A percentile compares a stretch with the other conserved stretches of the same genome.
Evolutionary conservation across 92 coral and sea anemone genomes (phyloP).

Genomic region (Virgularia gustaviana): DNA sequence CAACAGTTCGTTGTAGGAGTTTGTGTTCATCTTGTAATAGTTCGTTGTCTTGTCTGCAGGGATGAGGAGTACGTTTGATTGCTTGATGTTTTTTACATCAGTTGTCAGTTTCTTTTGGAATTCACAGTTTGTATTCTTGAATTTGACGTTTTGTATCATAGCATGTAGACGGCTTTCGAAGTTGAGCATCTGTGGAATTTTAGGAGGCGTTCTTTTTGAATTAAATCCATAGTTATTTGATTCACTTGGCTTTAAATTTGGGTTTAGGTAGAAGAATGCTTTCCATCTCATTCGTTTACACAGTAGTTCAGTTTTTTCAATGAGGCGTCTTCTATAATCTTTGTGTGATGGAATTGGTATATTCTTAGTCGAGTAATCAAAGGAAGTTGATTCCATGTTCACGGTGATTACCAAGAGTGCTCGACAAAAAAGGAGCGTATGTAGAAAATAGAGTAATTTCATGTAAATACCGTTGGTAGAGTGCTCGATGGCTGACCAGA

Average conservation of each 20-base stretch:
- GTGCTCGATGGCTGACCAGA: too few relatives aligned
- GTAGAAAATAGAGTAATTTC: too few relatives aligned
- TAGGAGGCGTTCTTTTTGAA: not conserved
- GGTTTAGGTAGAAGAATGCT: conserved; percentile 41
- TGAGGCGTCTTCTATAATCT: conserved; percentile 30
- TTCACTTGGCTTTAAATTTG: not conserved
- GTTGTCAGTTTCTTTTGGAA: not conserved
- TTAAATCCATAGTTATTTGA: not conserved
- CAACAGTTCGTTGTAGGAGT: conserved; percentile 3
- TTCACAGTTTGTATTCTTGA: not conserved
- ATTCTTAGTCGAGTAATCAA: conserved; percentile 42
- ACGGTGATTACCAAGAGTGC: not conserved
- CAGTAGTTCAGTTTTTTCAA: conserved; percentile 44
- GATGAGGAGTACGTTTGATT: not conserved
- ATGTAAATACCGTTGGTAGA: too few relatives aligned
- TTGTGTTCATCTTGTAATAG: not conserved
- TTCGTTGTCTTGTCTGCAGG: conserved; percentile 32
- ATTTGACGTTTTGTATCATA: not conserved
- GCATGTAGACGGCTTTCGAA: not conserved
- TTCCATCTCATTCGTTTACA: conserved; percentile 44
- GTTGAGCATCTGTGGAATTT: not conserved
- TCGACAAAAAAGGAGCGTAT: conserved; percentile 2
- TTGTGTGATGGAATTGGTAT: conserved; percentile 40
- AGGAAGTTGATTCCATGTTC: conserved; percentile 19
- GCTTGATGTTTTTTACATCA: not conserved